A percentile compares a stretch with the other conserved stretches of the same genome.
Conservation (phyloP, 2,113 vertebrate genomes). For the Ageneiosus marmoratus region DNA sequence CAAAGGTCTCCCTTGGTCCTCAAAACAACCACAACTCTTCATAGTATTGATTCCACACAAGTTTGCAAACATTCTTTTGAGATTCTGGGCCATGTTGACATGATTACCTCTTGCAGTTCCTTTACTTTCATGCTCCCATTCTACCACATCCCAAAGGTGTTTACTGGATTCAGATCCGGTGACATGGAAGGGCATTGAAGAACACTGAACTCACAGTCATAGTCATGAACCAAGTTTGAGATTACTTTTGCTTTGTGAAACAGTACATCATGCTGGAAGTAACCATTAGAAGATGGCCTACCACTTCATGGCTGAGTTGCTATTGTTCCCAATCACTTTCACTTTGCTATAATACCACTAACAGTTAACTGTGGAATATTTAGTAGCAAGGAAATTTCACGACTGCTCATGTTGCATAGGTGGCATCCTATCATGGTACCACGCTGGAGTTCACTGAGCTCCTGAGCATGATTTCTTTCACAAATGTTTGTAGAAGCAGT, state of each 20-base stretch:
- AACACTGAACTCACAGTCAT: background rate
- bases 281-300: background rate
- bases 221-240: background rate
- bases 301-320: too few species aligned
- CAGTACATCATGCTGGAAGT: background rate
- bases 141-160: background rate
- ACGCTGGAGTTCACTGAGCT: too few species aligned
- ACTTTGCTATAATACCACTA: too few species aligned
- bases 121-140: background rate
- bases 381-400: too few species aligned
- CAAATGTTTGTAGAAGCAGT: too few species aligned
- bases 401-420: too few species aligned
- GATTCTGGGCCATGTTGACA: background rate
- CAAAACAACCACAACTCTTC: background rate
- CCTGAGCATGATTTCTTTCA: too few species aligned
- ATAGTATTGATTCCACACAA: background rate
- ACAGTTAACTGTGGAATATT: too few species aligned
- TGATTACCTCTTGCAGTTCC: background rate
- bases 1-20: background rate
- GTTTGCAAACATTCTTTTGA: background rate
- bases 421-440: too few species aligned
- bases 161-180: background rate
- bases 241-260: background rate
- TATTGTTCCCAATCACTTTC: too few species aligned
- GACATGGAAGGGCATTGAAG: background rate